Conservation (phyloP, 2,888 invertebrate genomes). For the Trachelus tabidus region DNA sequence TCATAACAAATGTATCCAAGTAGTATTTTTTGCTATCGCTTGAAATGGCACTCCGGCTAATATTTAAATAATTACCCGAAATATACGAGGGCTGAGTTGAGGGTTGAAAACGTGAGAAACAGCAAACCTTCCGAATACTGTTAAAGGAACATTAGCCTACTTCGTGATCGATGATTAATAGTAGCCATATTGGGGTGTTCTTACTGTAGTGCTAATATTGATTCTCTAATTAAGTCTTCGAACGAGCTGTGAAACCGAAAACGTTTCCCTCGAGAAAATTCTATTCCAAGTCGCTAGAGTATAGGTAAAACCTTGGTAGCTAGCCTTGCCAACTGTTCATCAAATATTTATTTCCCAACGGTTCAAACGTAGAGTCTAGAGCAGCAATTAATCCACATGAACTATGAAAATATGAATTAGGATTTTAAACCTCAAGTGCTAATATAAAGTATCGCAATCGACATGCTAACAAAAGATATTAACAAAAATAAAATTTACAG, state of each 20-base stretch:
- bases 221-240: slow-evolving; percentile 33
- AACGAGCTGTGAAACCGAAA: slow-evolving; percentile 32
- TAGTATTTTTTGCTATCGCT: neutral
- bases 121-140: slow-evolving; percentile 6
- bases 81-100: neutral
- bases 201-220: slow-evolving; percentile 29
- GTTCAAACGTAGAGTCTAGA: neutral
- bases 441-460: slow-evolving; percentile 65
- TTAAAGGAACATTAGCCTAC: slow-evolving; percentile 38
- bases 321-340: neutral
- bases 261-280: slow-evolving; percentile 36
- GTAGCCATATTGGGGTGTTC: slow-evolving; percentile 29
- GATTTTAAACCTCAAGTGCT: slow-evolving; percentile 34
- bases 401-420: neutral
- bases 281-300: slow-evolving; percentile 1
- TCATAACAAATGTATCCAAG: neutral
- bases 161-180: slow-evolving; percentile 46
- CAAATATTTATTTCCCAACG: neutral
- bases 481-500: slow-evolving; percentile 18
- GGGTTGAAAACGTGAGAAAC: neutral
- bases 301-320: neutral
- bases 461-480: slow-evolving; percentile 54
- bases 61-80: neutral
- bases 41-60: neutral
- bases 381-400: neutral